These are phyloP conservation scores for Drosophila lacertosa DNA, from an alignment of 1,140 invertebrate genomes.

Conservation along the genomic window DNA sequence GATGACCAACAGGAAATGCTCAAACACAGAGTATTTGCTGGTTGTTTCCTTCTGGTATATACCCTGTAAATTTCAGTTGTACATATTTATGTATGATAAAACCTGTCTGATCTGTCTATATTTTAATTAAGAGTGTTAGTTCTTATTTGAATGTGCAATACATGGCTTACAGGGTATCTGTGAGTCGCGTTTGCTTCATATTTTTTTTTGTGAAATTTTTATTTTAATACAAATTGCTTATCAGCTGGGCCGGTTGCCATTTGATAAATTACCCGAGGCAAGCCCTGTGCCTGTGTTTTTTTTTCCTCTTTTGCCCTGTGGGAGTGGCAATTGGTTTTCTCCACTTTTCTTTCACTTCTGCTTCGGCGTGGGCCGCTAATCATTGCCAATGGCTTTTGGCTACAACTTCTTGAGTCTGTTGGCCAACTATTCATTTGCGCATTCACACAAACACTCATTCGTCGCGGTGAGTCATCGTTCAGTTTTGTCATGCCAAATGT, in stretches of 20 bases:
- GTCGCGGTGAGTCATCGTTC: constrained; percentile 4
- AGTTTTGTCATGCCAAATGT: background rate
- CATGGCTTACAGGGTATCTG: background rate
- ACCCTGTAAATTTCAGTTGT: background rate
- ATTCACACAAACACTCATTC: background rate
- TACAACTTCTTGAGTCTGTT: constrained; percentile 9
- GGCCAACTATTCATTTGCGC: background rate
- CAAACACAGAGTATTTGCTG: background rate
- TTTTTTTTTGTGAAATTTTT: background rate
- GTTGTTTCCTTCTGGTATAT: background rate
- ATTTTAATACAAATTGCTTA: constrained; percentile 2
- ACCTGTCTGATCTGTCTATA: too few species aligned
- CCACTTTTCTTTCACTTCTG: background rate
- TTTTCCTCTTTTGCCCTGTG: constrained; percentile 7
- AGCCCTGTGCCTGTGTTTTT: constrained; percentile 4
- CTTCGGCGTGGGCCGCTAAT: background rate
- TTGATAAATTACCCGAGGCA: constrained; percentile 12
- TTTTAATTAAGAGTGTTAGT: too few species aligned
- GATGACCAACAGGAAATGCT: constrained; percentile 44
- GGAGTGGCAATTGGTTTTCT: constrained; percentile 13
- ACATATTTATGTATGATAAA: too few species aligned
- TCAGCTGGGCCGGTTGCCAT: constrained; percentile 3
- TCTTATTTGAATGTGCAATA: too few species aligned
- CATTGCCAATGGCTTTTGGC: constrained; percentile 8
- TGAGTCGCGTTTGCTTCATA: background rate